Percentiles rank a stretch among this genome's conserved stretches.
Evolutionary conservation across 2,113 vertebrate species (phyloP).

Genomic region (Centropus bengalensis): DNA sequence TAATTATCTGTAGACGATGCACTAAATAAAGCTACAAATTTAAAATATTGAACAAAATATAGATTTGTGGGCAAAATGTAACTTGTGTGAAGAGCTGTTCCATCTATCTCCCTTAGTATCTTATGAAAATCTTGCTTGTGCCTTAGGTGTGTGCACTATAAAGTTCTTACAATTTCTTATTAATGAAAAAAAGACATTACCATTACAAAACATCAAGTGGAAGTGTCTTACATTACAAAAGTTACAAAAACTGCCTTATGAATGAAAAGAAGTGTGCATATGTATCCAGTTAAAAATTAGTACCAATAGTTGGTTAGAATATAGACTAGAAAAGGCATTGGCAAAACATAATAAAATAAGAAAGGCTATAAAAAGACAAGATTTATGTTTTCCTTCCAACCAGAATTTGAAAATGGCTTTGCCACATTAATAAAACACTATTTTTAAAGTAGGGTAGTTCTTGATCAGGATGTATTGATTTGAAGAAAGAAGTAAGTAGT

Average conservation of each 20-base stretch:
- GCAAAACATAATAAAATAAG: neutral
- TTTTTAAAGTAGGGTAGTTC: neutral
- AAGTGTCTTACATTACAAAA: neutral
- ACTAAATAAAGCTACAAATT: slow-evolving; percentile 40
- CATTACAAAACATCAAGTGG: neutral
- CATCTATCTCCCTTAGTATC: neutral
- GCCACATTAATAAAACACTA: neutral
- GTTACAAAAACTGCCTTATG: neutral
- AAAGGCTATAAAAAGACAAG: neutral
- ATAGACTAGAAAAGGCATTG: neutral
- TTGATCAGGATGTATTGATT: neutral
- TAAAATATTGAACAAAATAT: slow-evolving; percentile 45
- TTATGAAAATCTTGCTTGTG: neutral
- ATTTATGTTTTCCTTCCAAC: neutral
- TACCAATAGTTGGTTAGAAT: neutral
- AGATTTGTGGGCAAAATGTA: neutral
- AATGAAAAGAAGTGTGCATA: neutral
- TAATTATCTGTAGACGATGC: slow-evolving; percentile 37
- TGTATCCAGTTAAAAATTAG: neutral
- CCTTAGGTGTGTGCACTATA: neutral
- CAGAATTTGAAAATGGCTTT: neutral
- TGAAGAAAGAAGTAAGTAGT: neutral
- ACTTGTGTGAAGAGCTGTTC: neutral
- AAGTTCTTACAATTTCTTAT: neutral
- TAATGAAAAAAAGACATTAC: neutral